Percentiles rank a stretch among this genome's conserved stretches.
Conservation (phyloP, 1,140 invertebrate genomes). For the Drosophila parabipectinata region DNA sequence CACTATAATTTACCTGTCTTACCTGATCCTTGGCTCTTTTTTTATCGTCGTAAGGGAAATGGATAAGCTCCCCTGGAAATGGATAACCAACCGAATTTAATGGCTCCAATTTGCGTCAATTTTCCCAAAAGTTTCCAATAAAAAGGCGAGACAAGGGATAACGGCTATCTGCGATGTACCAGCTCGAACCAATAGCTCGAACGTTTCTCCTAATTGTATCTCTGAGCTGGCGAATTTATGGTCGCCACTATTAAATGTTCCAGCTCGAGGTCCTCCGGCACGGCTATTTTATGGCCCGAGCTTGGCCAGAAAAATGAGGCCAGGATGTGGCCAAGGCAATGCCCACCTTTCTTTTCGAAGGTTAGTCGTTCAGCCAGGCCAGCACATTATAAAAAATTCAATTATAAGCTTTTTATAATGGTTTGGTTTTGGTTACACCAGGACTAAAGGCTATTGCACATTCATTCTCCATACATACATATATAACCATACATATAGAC, state of each 20-base stretch:
- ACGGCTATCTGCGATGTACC: conserved; percentile 58
- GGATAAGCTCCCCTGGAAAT: background rate
- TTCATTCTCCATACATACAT: no score
- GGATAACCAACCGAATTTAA: conserved; percentile 37
- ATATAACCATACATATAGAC: no score
- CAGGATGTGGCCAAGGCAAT: conserved; percentile 8
- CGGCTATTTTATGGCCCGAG: conserved; percentile 54
- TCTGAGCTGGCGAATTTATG: conserved; percentile 67
- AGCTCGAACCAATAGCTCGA: conserved; percentile 50
- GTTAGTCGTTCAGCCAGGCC: conserved; percentile 34
- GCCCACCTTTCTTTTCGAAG: background rate
- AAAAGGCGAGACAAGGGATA: conserved; percentile 33
- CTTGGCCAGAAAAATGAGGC: conserved; percentile 13
- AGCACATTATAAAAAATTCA: conserved; percentile 76
- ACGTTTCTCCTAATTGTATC: conserved; percentile 67
- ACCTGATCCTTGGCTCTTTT: background rate
- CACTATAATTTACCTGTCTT: background rate
- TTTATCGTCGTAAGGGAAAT: background rate
- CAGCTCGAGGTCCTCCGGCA: conserved; percentile 14
- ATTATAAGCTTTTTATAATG: conserved; percentile 72
- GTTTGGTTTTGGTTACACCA: conserved; percentile 46
- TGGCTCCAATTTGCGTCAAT: conserved; percentile 43
- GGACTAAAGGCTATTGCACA: background rate
- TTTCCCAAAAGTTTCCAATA: conserved; percentile 46
- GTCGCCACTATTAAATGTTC: conserved; percentile 44